Evolutionary conservation across 2,113 vertebrate species (phyloP), one percentile per base, ranked within the genome.

Genomic region (Picathartes gymnocephalus): DNA sequence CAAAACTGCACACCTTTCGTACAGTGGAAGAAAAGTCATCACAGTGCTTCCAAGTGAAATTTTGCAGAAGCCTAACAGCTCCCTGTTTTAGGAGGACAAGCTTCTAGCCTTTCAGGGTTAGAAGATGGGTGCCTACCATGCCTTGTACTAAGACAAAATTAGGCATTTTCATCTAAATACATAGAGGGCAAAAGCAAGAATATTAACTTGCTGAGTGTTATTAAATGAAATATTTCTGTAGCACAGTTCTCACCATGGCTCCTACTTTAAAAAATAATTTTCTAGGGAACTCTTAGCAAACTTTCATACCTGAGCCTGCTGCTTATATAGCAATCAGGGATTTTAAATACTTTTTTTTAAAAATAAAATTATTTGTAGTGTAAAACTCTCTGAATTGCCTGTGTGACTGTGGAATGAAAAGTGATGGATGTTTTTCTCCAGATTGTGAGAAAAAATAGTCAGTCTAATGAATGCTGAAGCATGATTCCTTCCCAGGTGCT

Each of bases 391-490:
- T 54, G 40, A 90, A 77, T 77, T 6, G 3, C 69, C 53, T 74
- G 6, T 60, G 10, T 85, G n/a, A 64, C 45, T 51, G 21, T 61
- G 27, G 57, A 96, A 76, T 78, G 48, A 89, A 91, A 87, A 78
- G 24, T 30, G 35, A 83, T 78, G 70, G 70, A 74, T 69, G 4
- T 13, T 54, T 92, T 94, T 56, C 58, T 78, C 73, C 70, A 89
- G 48, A 64, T 27, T 81, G 62, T 72, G 62, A 96, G 44, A 83
- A 95, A 71, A 60, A 87, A 35, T 15, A 68, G 37, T 64, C 37
- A 70, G 33, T 48, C 23, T 77, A 88, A 96, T 72, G 81, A 91
- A 93, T 81, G 78, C 74, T 87, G 88, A 92, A 94, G 54, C n/a
- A 30, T 72, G 37, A 51, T 27, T 84, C 68, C 90, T 88, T 81